Percentiles rank a stretch among this genome's conserved stretches.
phyloP scores from a whole-genome alignment of 2,113 vertebrate genomes.

The Anoura caudifer region DNA sequence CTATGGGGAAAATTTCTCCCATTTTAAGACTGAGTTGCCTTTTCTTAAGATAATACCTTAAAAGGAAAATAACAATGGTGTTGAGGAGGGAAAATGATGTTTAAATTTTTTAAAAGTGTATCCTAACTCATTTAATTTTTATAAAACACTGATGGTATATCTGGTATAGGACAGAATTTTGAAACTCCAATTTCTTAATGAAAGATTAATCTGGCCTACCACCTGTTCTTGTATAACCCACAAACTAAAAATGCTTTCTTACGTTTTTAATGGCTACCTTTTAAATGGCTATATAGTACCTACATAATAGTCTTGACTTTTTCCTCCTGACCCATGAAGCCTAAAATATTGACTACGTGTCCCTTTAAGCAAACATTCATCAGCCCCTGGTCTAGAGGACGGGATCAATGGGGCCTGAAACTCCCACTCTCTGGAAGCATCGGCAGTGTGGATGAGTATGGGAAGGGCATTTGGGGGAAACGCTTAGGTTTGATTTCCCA shows the following conservation, averaged over 20 bases:
- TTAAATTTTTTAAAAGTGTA: neutral
- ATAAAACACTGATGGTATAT: neutral
- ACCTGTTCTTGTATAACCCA: neutral
- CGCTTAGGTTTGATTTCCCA: neutral
- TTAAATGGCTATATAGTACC: neutral
- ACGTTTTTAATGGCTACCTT: neutral
- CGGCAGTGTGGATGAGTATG: neutral
- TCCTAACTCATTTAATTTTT: conserved; percentile 5
- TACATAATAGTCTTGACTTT: neutral
- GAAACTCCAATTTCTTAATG: neutral
- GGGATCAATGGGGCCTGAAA: neutral
- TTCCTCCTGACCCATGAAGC: neutral
- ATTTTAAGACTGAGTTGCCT: neutral
- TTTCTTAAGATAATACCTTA: neutral
- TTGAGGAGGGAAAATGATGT: neutral
- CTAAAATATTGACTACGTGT: neutral
- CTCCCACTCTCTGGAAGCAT: neutral
- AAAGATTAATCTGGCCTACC: neutral
- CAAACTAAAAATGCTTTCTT: neutral
- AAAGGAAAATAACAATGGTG: neutral
- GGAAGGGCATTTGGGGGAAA: neutral
- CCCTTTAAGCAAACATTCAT: neutral
- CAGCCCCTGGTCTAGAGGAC: neutral
- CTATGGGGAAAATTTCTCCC: neutral
- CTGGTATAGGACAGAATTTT: neutral